These are phyloP conservation scores for Octodon degus DNA, from an alignment of 2,113 vertebrate genomes.

Conservation along the genomic window DNA sequence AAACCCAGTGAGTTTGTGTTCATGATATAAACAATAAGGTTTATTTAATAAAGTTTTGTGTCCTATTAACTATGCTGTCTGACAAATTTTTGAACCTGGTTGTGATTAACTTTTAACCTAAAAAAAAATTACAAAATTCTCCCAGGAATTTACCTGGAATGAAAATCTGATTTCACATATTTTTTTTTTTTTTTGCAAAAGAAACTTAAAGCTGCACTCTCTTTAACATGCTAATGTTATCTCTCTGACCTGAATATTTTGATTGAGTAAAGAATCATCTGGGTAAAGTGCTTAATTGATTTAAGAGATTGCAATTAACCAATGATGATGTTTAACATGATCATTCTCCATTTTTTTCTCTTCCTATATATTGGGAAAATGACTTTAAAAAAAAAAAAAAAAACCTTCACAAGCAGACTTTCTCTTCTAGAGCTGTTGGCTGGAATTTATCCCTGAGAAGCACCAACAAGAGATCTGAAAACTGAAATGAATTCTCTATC, in stretches of 20 bases:
- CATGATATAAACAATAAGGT: conserved; percentile 12
- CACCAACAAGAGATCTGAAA: background rate
- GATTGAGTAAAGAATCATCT: conserved; percentile 43
- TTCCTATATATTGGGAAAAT: background rate
- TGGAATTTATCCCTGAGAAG: background rate
- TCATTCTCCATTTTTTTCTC: background rate
- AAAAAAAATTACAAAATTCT: conserved; percentile 56
- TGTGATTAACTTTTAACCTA: conserved; percentile 76
- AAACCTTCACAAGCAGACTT: background rate
- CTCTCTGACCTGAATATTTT: conserved; percentile 25
- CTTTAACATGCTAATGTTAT: conserved; percentile 29
- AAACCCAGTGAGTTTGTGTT: conserved; percentile 42
- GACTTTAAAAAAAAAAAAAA: background rate
- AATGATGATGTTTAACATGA: background rate
- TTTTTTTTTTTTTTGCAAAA: conserved; percentile 7
- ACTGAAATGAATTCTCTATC: background rate
- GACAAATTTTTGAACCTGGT: conserved; percentile 68
- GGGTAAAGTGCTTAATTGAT: conserved; percentile 53
- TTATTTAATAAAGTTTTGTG: conserved; percentile 67
- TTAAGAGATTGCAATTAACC: conserved; percentile 52
- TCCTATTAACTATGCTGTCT: conserved; percentile 52
- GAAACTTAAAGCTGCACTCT: background rate
- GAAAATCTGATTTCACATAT: conserved; percentile 7
- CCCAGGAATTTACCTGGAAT: conserved; percentile 69
- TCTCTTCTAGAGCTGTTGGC: background rate